A percentile compares a stretch with the other conserved stretches of the same genome.
These are phyloP conservation scores for Cantharis rufa DNA, from an alignment of 2,888 invertebrate genomes.

Conservation along the genomic window DNA sequence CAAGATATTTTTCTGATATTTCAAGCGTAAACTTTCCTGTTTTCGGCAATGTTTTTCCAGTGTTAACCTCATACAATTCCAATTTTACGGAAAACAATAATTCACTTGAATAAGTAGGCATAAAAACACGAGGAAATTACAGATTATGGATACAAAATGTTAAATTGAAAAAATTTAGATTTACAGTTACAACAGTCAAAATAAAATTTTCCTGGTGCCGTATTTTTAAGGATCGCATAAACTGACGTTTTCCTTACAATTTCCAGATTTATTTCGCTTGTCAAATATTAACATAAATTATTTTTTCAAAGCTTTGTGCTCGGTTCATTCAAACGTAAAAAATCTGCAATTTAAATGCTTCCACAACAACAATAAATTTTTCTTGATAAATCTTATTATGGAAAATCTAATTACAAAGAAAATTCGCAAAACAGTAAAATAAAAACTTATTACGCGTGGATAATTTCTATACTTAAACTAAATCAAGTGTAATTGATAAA, in stretches of 20 bases:
- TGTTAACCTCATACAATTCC: background rate
- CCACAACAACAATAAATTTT: background rate
- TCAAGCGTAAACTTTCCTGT: background rate
- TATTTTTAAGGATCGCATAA: background rate
- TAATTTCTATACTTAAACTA: background rate
- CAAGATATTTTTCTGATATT: background rate
- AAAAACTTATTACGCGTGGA: background rate
- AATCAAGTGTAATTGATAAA: background rate
- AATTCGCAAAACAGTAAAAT: background rate
- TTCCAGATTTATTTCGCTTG: background rate
- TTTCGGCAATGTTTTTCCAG: background rate
- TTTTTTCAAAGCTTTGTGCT: background rate
- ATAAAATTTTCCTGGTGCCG: background rate
- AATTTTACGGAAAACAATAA: background rate
- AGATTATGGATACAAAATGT: background rate
- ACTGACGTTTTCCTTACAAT: background rate
- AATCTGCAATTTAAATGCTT: background rate
- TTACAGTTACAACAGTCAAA: background rate
- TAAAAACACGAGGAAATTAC: background rate
- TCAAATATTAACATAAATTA: background rate
- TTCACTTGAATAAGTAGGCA: background rate
- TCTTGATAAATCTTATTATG: background rate
- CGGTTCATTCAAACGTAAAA: background rate
- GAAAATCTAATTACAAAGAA: background rate
- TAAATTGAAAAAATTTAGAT: background rate